Conservation (phyloP, 2,888 invertebrate genomes). For the Baccha elongata region DNA sequence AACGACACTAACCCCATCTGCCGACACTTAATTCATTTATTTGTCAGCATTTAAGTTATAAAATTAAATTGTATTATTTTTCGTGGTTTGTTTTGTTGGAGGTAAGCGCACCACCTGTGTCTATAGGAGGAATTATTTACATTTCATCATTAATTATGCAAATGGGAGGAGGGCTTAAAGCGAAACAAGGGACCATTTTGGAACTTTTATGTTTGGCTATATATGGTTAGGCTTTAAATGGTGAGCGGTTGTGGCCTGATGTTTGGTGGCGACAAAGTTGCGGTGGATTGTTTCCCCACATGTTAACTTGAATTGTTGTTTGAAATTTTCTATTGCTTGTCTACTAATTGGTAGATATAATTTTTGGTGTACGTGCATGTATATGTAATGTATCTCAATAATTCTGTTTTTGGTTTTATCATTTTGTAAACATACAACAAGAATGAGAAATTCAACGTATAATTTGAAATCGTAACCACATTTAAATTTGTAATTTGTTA, state of each 20-base stretch:
- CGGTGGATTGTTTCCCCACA: too few species aligned
- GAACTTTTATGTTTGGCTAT: background rate
- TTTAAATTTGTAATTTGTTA: too few species aligned
- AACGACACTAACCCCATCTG: slow-evolving; percentile 1
- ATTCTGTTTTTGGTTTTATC: too few species aligned
- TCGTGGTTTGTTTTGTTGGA: background rate
- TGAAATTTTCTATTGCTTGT: too few species aligned
- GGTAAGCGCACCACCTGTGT: background rate
- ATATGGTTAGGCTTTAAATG: background rate
- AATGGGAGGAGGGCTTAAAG: background rate
- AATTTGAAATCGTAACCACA: too few species aligned
- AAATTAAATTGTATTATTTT: background rate
- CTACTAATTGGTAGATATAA: too few species aligned
- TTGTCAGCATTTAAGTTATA: background rate
- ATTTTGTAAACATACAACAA: too few species aligned
- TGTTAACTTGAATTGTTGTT: too few species aligned
- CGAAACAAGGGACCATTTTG: background rate
- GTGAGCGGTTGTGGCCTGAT: background rate
- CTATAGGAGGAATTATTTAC: background rate
- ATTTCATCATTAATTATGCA: background rate
- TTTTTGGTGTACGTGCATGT: too few species aligned
- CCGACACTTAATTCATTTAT: background rate
- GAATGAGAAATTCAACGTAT: too few species aligned
- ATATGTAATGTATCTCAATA: too few species aligned
- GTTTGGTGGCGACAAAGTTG: background rate